These are phyloP conservation scores for Scaeva pyrastri DNA, from an alignment of 2,888 invertebrate genomes.

Conservation along the genomic window DNA sequence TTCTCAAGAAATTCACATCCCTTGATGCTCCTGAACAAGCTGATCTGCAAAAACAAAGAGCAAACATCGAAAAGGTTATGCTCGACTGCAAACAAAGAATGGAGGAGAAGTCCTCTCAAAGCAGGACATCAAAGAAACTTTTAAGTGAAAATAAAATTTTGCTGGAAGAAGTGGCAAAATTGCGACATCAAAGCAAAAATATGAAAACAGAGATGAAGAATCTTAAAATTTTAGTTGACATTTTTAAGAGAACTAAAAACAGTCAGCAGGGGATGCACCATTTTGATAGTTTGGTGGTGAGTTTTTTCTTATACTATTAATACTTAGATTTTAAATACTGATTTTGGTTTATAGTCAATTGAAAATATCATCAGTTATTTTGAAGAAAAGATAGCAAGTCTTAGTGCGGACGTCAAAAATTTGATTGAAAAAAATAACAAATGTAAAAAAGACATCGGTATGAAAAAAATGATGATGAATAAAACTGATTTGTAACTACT, in stretches of 20 bases:
- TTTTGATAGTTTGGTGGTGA: conserved; percentile 51
- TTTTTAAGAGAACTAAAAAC: conserved; percentile 20
- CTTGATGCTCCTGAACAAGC: conserved; percentile 89
- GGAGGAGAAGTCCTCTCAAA: conserved; percentile 77
- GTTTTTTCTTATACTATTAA: not conserved
- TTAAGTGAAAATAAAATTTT: conserved; percentile 92
- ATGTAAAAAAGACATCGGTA: conserved; percentile 3
- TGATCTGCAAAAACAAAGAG: conserved; percentile 91
- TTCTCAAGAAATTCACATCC: conserved; percentile 87
- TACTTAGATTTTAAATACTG: not conserved
- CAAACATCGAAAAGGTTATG: conserved; percentile 88
- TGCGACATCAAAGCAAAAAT: conserved; percentile 85
- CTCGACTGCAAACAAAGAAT: conserved; percentile 59
- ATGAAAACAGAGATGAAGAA: conserved; percentile 40
- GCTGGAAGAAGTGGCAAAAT: conserved; percentile 90
- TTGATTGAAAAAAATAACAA: conserved; percentile 27
- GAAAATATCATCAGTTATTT: conserved; percentile 33
- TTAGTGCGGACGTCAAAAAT: not conserved
- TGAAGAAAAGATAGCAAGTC: not conserved
- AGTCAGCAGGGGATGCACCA: not conserved
- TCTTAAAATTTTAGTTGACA: conserved; percentile 33
- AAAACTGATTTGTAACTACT: conserved; percentile 7
- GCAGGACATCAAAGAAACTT: conserved; percentile 84
- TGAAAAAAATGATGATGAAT: conserved; percentile 2
- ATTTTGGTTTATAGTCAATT: conserved; percentile 9